Percentiles rank a stretch among this genome's conserved stretches.
These are phyloP conservation scores for Doryteuthis pealeii DNA, from an alignment of 1,140 invertebrate species.

Conservation along the genomic window DNA sequence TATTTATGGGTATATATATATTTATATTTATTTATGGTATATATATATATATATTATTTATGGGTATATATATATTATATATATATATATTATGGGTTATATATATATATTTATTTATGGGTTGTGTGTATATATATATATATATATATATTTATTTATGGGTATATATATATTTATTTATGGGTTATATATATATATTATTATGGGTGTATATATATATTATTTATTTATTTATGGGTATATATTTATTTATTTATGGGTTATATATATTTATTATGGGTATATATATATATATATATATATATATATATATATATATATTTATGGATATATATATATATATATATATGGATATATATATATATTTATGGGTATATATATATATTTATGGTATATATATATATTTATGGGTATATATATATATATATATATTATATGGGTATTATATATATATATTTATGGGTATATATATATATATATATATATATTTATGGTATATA, in stretches of 20 bases:
- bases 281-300: background rate
- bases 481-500: background rate
- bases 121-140: background rate
- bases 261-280: constrained; percentile 11
- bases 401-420: constrained; percentile 8
- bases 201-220: constrained; percentile 18
- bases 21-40: constrained; percentile 18
- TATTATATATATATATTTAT: constrained; percentile 18
- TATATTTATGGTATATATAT: constrained; percentile 18
- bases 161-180: constrained; percentile 17
- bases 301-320: constrained; percentile 11
- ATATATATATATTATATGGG: background rate
- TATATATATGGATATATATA: constrained; percentile 14
- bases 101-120: constrained; percentile 17
- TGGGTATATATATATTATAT: background rate
- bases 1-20: constrained; percentile 17
- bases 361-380: constrained; percentile 16
- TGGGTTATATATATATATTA: constrained; percentile 16
- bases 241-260: background rate
- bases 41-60: constrained; percentile 17
- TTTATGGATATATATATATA: constrained; percentile 14
- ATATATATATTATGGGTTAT: constrained; percentile 18
- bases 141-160: constrained; percentile 14
- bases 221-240: constrained; percentile 13
- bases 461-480: constrained; percentile 18